A percentile compares a stretch with the other conserved stretches of the same genome.
These are phyloP conservation scores for Tursiops truncatus DNA, from an alignment of 2,113 vertebrate species.

Conservation along the genomic window DNA sequence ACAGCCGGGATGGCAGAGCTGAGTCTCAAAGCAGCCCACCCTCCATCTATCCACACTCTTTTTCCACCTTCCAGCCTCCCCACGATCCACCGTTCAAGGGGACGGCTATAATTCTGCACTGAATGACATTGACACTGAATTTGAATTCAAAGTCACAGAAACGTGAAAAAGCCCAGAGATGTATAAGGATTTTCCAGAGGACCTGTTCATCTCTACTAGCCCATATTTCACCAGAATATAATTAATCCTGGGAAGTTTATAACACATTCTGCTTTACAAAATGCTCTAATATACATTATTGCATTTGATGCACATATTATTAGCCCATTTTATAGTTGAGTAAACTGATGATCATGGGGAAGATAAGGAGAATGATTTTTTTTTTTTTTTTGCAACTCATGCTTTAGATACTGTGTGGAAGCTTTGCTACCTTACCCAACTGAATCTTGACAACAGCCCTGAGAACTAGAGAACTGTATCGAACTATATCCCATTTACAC, in stretches of 20 bases:
- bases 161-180: neutral
- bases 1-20: neutral
- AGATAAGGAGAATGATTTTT: neutral
- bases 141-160: constrained; percentile 32
- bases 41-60: neutral
- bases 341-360: neutral
- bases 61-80: neutral
- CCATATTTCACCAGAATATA: neutral
- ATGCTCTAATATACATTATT: neutral
- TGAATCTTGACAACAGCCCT: neutral
- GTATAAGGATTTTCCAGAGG: neutral
- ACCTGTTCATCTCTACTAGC: neutral
- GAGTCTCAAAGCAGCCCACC: neutral
- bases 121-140: neutral
- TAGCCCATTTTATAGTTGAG: neutral
- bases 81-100: neutral
- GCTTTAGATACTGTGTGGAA: neutral
- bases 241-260: neutral
- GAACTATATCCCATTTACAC: neutral
- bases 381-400: neutral
- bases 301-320: neutral
- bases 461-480: neutral
- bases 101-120: neutral
- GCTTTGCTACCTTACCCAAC: neutral
- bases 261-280: neutral